Percentiles rank a stretch among this genome's conserved stretches.
Evolutionary conservation across 2,113 vertebrate genomes (phyloP).

Genomic region (Eclectus roratus): DNA sequence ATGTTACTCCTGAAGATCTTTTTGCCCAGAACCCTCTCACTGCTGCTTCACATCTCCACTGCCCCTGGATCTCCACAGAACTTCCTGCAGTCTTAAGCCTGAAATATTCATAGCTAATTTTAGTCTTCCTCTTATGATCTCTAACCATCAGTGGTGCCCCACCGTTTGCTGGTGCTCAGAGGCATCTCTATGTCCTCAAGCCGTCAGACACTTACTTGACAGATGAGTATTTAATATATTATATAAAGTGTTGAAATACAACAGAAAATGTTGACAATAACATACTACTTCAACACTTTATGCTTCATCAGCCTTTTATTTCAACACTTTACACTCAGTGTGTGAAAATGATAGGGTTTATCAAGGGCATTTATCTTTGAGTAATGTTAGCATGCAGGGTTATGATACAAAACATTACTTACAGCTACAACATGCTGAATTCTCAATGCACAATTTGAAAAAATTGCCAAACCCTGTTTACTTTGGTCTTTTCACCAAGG

Average conservation of each 20-base stretch:
- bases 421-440: neutral
- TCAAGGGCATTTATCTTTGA: slow-evolving; percentile 57
- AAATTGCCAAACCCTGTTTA: neutral
- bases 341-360: slow-evolving; percentile 53
- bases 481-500: neutral
- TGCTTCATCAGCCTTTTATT: slow-evolving; percentile 60
- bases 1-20: neutral
- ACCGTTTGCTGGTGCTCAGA: neutral
- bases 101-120: neutral
- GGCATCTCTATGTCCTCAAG: neutral
- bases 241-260: slow-evolving; percentile 27
- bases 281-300: slow-evolving; percentile 37
- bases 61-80: neutral
- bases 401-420: slow-evolving; percentile 20
- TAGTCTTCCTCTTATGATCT: neutral
- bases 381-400: slow-evolving; percentile 5
- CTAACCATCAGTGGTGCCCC: neutral
- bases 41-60: neutral
- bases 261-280: slow-evolving; percentile 68
- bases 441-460: neutral
- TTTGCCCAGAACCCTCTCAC: neutral
- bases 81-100: neutral
- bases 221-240: slow-evolving; percentile 7
- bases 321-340: slow-evolving; percentile 33
- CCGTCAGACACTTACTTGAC: neutral